A percentile compares a stretch with the other conserved stretches of the same genome.
Conservation (phyloP, 2,113 vertebrate species). For the Blennius ocellaris region DNA sequence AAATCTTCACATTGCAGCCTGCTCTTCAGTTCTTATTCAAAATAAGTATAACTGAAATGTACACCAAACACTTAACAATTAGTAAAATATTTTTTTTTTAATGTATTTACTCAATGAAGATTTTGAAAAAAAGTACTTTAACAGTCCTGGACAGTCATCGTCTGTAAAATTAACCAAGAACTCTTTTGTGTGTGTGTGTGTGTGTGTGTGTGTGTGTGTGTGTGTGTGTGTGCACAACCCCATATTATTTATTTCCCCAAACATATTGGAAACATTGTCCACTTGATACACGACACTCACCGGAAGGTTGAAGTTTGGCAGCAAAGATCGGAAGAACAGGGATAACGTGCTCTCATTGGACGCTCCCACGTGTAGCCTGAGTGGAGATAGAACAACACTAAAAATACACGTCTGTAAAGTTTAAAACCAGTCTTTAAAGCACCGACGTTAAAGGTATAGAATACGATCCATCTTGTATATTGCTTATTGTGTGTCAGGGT, state of each 20-base stretch:
- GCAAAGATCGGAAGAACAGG: constrained; percentile 93
- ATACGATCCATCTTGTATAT: too few relatives aligned
- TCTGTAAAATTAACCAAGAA: neutral
- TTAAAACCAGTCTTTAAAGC: too few relatives aligned
- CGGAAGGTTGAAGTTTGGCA: constrained; percentile 95
- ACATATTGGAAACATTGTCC: neutral
- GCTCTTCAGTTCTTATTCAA: neutral
- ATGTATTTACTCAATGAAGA: neutral
- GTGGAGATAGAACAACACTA: constrained; percentile 6
- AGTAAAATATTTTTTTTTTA: neutral
- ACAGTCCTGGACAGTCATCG: too few relatives aligned
- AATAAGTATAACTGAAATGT: neutral
- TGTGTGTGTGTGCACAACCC: neutral
- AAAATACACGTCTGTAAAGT: neutral
- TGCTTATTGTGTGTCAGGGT: too few relatives aligned
- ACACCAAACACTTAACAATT: neutral
- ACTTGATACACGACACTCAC: constrained; percentile 73
- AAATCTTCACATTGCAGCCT: constrained; percentile 1
- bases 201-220: too few relatives aligned
- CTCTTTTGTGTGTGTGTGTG: neutral
- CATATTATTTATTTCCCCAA: neutral
- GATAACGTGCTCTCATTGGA: constrained; percentile 92
- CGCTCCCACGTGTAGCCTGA: constrained; percentile 75
- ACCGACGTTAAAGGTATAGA: too few relatives aligned
- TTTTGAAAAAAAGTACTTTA: neutral